These are phyloP conservation scores for Mythimna impura DNA, from an alignment of 2,888 invertebrate species.

Conservation along the genomic window DNA sequence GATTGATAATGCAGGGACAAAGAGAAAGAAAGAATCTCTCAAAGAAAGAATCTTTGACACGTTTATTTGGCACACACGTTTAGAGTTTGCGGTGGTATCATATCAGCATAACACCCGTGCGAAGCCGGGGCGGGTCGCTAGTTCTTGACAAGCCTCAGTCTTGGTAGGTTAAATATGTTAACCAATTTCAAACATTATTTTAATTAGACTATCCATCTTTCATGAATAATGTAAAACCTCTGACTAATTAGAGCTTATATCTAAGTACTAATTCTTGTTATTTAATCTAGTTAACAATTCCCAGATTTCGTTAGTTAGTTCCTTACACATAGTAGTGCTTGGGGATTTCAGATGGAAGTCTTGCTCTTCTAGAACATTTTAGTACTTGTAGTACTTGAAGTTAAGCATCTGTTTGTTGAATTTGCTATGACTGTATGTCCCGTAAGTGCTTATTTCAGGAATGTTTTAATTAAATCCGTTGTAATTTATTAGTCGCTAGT, in stretches of 20 bases:
- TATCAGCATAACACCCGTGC: too few species aligned
- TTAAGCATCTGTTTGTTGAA: background rate
- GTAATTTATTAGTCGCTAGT: too few species aligned
- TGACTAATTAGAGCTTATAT: background rate
- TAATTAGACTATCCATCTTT: too few species aligned
- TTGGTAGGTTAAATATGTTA: too few species aligned
- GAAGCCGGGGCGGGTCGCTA: too few species aligned
- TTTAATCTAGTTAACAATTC: background rate
- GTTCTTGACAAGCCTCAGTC: too few species aligned
- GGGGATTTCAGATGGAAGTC: conserved; percentile 1
- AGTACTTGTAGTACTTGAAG: background rate
- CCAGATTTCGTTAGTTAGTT: background rate
- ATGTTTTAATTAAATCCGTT: background rate
- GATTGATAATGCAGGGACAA: too few species aligned
- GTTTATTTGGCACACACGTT: too few species aligned
- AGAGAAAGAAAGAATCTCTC: too few species aligned
- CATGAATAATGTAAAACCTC: background rate
- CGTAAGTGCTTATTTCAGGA: background rate
- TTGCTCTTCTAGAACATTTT: background rate
- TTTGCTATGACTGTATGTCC: background rate
- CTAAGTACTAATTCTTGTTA: background rate
- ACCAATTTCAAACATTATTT: too few species aligned
- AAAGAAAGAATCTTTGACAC: too few species aligned
- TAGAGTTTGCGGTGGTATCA: too few species aligned
- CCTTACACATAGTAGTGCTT: background rate